phyloP scores from a whole-genome alignment of 2,888 invertebrate genomes.

The Lasioglossum vierecki region DNA sequence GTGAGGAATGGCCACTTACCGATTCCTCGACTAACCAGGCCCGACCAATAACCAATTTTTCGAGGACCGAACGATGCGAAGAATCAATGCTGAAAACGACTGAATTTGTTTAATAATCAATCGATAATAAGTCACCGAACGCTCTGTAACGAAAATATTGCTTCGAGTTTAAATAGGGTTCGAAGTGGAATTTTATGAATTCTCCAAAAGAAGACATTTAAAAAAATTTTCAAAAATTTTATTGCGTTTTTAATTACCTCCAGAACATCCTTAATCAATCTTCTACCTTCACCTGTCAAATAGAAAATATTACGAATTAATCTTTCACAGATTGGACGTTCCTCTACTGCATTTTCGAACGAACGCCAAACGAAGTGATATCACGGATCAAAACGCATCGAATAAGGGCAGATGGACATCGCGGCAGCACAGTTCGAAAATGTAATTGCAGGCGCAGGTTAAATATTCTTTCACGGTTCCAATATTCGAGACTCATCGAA shows the following conservation, averaged over 20 bases:
- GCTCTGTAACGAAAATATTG: background rate
- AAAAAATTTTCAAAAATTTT: no score
- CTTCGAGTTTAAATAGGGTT: background rate
- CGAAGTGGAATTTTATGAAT: background rate
- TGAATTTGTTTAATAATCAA: no score
- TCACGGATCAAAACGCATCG: background rate
- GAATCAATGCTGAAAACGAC: no score
- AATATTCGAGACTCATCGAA: background rate
- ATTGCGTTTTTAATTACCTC: no score
- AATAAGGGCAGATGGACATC: background rate
- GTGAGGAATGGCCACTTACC: constrained; percentile 22
- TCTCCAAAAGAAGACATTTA: no score
- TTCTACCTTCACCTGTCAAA: background rate
- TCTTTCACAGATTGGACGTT: background rate
- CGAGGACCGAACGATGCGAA: no score
- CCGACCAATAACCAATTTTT: background rate
- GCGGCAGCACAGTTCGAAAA: background rate
- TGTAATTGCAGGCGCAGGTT: background rate
- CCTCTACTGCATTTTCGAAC: background rate
- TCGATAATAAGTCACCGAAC: background rate
- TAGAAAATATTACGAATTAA: background rate
- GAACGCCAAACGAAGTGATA: background rate
- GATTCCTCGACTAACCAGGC: background rate
- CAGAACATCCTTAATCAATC: no score
- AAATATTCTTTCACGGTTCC: constrained; percentile 5